Evolutionary conservation across 2,797 vertebrate species (phyloP), one percentile per base, ranked within the genome.

Genomic region (Lagothrix lagotricha): DNA sequence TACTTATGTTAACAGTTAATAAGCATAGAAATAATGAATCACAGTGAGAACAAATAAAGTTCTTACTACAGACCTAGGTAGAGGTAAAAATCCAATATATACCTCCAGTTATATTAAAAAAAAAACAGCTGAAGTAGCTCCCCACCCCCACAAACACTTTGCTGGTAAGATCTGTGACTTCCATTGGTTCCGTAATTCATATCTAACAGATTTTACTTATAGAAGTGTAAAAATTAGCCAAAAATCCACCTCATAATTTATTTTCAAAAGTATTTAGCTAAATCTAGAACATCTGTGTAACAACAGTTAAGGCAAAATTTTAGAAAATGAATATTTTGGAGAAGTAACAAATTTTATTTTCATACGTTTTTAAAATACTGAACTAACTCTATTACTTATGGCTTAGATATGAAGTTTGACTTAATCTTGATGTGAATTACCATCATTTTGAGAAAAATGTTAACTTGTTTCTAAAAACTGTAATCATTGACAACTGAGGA

Each of bases 281-380:
- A 98, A 98, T 94, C 90, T 97, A 98, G 98, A 98, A 98, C 97
- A 96, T 95, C 89, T 88, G 97, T 98, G 97, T 98, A 98, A 98
- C 96, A 98, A 98, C 30, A 96, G 97, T 82, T 97, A 97, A 93
- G 93, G 90, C 97, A 90, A 97, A 91, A 97, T 95, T 97, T 98
- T 39, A 98, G 83, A 97, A 97, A 96, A 90, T 97, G 91, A 98
- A n/a, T 81, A 98, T 95, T 91, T 92, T 85, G 33, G 76, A 87
- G 46, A 97, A 82, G 36, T 73, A 97, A 97, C 28, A 73, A 96
- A 93, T 54, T 95, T 94, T 94, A 95, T 94, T 92, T 91, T 88
- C 75, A 88, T 77, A 97, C 96, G 96, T 98, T 80, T 97, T 7
- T 87, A 72, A 81, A 83, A 90, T 58, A 91, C 1, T 26, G 48